Percentiles rank a stretch among this genome's conserved stretches.
Conservation (phyloP, 2,113 vertebrate genomes). For the Asarcornis scutulata region DNA sequence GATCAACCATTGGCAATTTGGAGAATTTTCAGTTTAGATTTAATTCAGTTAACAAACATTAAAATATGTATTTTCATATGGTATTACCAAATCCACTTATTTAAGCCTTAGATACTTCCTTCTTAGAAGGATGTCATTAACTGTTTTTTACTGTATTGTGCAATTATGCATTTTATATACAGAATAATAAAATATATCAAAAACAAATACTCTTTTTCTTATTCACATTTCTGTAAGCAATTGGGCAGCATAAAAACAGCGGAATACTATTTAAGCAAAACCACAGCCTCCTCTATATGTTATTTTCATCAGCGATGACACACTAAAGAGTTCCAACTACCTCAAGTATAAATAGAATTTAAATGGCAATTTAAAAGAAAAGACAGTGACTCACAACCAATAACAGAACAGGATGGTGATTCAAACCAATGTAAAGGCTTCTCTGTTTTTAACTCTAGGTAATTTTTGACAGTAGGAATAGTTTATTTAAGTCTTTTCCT, state of each 20-base stretch:
- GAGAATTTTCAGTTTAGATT: background rate
- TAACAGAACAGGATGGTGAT: background rate
- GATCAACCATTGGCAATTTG: background rate
- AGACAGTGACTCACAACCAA: conserved; percentile 48
- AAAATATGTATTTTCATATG: background rate
- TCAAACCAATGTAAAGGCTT: background rate
- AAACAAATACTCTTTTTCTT: background rate
- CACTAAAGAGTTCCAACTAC: conserved; percentile 40
- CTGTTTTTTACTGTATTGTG: background rate
- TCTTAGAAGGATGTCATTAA: background rate
- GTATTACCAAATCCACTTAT: background rate
- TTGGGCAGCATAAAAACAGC: background rate
- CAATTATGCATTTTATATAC: background rate
- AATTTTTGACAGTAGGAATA: background rate
- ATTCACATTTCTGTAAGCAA: background rate
- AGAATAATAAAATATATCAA: background rate
- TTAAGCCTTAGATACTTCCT: background rate
- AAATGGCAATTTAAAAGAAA: conserved; percentile 49
- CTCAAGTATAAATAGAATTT: conserved; percentile 42
- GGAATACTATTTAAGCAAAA: background rate
- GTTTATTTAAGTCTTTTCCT: background rate
- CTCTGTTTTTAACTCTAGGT: background rate
- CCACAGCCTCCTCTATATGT: background rate
- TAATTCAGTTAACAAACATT: background rate
- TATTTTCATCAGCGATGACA: conserved; percentile 39